Conservation (phyloP, 2,797 vertebrate species). For the Lophotriccus pileatus region DNA sequence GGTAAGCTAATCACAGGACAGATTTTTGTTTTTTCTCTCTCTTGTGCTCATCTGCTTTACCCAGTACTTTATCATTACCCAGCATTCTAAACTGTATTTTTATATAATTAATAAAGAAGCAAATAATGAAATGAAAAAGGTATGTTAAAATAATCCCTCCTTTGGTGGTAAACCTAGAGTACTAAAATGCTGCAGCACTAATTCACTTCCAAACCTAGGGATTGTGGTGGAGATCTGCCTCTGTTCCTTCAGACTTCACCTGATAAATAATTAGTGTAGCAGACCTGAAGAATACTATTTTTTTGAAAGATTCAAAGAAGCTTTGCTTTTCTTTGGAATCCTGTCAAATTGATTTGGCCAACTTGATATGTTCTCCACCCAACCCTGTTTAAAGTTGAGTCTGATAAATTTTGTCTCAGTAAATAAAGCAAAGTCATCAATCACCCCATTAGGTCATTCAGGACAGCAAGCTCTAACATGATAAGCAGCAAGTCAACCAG, state of each 20-base stretch:
- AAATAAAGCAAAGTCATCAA: not conserved
- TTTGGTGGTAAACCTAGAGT: not conserved
- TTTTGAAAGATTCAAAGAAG: not conserved
- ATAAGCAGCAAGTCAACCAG: not conserved
- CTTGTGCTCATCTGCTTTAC: not conserved
- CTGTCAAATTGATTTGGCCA: not conserved
- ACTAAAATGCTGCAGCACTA: not conserved
- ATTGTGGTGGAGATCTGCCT: not conserved
- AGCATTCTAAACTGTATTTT: not conserved
- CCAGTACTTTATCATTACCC: not conserved
- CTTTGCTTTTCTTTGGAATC: constrained; percentile 19
- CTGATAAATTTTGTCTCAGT: not conserved
- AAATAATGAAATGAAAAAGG: not conserved
- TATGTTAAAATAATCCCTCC: not conserved
- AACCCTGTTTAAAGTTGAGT: not conserved
- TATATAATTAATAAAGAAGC: not conserved
- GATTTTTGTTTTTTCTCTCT: not conserved
- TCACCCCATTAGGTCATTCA: not conserved
- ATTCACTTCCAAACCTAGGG: not conserved
- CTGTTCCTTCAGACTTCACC: not conserved
- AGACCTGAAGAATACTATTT: not conserved
- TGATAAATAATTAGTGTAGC: not conserved
- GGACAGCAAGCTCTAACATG: not conserved
- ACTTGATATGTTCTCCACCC: not conserved
- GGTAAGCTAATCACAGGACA: not conserved